phyloP scores from a whole-genome alignment of 2,888 invertebrate genomes.

The Sminthurides aquaticus region DNA sequence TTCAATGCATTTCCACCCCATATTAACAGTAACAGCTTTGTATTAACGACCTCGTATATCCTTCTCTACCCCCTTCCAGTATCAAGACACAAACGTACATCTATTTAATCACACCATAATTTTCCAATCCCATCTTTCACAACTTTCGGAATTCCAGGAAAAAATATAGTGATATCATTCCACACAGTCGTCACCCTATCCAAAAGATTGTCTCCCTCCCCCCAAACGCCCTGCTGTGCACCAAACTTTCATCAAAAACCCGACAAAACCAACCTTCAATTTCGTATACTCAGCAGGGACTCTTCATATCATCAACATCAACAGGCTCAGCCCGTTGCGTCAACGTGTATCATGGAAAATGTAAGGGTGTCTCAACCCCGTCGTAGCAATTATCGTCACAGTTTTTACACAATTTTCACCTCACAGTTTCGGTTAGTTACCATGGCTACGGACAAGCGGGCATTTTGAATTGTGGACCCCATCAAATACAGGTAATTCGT shows the following conservation, averaged over 20 bases:
- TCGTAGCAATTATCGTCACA: no score
- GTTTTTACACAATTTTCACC: no score
- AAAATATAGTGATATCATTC: neutral
- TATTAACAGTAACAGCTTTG: constrained; percentile 28
- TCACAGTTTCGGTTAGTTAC: no score
- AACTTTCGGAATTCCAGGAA: neutral
- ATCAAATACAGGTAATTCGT: no score
- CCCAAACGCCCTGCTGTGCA: constrained; percentile 29
- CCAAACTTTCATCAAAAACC: constrained; percentile 30
- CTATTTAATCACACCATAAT: neutral
- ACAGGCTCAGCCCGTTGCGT: neutral
- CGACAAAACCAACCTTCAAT: constrained; percentile 35
- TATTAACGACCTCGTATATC: constrained; percentile 22
- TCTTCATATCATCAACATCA: constrained; percentile 25
- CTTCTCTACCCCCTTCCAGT: neutral
- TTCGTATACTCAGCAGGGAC: constrained; percentile 40
- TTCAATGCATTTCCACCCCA: neutral
- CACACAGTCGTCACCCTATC: neutral
- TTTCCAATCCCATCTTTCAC: neutral
- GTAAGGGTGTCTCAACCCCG: neutral
- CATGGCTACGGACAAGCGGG: no score
- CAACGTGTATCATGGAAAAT: neutral
- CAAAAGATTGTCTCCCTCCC: no score
- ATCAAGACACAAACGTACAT: neutral
- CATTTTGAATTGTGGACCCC: no score